These are phyloP conservation scores for Onchidella celtica DNA, from an alignment of 2,888 invertebrate species.

Conservation along the genomic window DNA sequence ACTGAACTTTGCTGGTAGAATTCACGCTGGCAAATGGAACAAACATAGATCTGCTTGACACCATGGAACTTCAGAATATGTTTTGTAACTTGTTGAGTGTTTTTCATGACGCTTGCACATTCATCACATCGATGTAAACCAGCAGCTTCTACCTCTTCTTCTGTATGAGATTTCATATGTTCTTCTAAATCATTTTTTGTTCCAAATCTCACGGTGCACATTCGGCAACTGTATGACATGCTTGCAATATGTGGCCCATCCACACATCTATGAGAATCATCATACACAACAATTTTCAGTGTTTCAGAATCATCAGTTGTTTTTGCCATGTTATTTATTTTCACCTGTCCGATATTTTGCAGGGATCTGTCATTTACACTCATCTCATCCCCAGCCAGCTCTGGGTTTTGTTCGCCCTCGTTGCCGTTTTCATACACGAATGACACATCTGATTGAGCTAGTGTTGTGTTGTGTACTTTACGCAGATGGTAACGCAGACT, in stretches of 20 bases:
- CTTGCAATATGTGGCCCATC: not conserved
- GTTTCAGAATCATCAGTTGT: not conserved
- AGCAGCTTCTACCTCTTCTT: slow-evolving; percentile 43
- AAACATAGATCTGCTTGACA: slow-evolving; percentile 39
- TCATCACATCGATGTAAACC: slow-evolving; percentile 45
- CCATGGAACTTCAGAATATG: slow-evolving; percentile 46
- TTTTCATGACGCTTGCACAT: slow-evolving; percentile 42
- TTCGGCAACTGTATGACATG: slow-evolving; percentile 16
- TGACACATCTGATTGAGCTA: slow-evolving; percentile 41
- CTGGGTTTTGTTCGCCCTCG: not conserved
- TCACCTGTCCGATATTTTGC: not conserved
- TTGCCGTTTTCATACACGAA: slow-evolving; percentile 24
- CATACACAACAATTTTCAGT: slow-evolving; percentile 20
- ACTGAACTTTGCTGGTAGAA: slow-evolving; percentile 49
- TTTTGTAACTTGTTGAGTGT: slow-evolving; percentile 46
- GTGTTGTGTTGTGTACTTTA: slow-evolving; percentile 37
- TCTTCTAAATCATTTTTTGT: slow-evolving; percentile 10
- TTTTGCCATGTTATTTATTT: not conserved
- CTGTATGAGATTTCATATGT: slow-evolving; percentile 38
- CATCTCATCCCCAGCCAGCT: not conserved
- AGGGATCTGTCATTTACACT: not conserved
- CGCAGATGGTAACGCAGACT: slow-evolving; percentile 38
- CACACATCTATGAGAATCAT: slow-evolving; percentile 2
- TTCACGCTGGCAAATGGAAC: slow-evolving; percentile 46
- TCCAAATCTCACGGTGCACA: slow-evolving; percentile 22